phyloP scores from a whole-genome alignment of 2,888 invertebrate species.

The Melikaiella ostensackeni region DNA sequence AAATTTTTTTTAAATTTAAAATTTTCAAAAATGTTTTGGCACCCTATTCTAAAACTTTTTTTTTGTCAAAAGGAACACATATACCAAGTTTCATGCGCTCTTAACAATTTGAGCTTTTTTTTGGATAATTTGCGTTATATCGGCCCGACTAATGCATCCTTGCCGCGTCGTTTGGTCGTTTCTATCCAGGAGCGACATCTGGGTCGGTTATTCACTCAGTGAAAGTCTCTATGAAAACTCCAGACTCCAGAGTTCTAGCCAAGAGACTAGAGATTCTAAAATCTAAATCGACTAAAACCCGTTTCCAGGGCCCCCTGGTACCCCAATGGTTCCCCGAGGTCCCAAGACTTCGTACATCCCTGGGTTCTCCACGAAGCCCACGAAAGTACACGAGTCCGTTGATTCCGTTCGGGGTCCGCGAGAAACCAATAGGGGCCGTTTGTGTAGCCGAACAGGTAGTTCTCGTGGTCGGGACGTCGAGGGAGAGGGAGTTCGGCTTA shows the following conservation, averaged over 20 bases:
- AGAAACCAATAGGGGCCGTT: conserved; percentile 59
- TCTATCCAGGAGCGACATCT: conserved; percentile 7
- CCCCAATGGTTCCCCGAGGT: conserved; percentile 16
- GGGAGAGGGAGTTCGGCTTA: conserved; percentile 44
- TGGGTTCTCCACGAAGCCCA: conserved; percentile 38
- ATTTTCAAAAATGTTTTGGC: no score
- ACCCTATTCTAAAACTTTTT: no score
- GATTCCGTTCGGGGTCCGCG: conserved; percentile 49
- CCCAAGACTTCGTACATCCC: conserved; percentile 15
- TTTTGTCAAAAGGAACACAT: no score
- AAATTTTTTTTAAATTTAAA: no score
- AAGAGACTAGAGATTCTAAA: background rate
- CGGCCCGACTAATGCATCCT: no score
- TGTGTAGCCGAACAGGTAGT: conserved; percentile 60
- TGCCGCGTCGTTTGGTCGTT: no score
- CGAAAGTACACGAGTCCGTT: conserved; percentile 56
- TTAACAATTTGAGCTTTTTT: no score
- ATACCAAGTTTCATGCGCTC: no score
- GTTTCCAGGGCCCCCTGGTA: conserved; percentile 39
- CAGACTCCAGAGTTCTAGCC: no score
- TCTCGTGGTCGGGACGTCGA: background rate
- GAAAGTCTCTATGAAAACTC: conserved; percentile 16
- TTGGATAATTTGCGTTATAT: no score
- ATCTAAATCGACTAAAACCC: background rate
- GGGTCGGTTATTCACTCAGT: background rate